These are phyloP conservation scores for Echinometra lucunter DNA, from an alignment of 53 echinoderm and acorn worm genomes.

Conservation along the genomic window DNA sequence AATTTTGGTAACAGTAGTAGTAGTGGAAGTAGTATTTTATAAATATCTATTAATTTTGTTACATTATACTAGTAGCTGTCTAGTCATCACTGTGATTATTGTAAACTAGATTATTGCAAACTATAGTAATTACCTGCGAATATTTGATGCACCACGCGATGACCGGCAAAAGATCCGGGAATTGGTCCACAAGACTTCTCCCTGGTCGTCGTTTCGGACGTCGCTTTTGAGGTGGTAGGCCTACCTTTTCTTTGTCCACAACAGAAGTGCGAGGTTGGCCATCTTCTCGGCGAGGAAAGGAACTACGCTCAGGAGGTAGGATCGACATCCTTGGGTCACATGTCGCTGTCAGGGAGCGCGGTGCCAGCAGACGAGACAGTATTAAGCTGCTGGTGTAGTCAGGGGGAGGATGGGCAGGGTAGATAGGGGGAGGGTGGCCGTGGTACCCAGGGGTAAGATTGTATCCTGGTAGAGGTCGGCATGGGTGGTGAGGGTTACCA, in stretches of 20 bases:
- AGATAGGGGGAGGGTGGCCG: neutral
- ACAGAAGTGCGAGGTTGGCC: neutral
- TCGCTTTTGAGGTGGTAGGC: neutral
- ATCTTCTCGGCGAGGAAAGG: neutral
- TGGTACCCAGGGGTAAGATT: neutral
- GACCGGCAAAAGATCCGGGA: slow-evolving; percentile 33
- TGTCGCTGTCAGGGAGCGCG: neutral
- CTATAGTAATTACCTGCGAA: neutral
- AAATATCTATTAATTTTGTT: no score
- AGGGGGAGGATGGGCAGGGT: neutral
- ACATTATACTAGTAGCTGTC: no score
- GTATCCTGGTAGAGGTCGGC: neutral
- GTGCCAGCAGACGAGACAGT: neutral
- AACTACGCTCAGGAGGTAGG: neutral
- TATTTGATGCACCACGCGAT: slow-evolving; percentile 29
- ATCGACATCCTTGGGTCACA: neutral
- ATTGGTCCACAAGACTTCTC: neutral
- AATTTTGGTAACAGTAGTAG: no score
- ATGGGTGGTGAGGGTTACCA: neutral
- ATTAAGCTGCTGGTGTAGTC: neutral
- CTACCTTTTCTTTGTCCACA: neutral
- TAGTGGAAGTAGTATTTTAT: no score
- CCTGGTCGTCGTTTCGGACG: neutral
- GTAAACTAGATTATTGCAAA: neutral
- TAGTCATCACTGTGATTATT: neutral